A percentile compares a stretch with the other conserved stretches of the same genome.
phyloP scores from a whole-genome alignment of 2,113 vertebrate genomes.

The Rhinolophus sinicus region DNA sequence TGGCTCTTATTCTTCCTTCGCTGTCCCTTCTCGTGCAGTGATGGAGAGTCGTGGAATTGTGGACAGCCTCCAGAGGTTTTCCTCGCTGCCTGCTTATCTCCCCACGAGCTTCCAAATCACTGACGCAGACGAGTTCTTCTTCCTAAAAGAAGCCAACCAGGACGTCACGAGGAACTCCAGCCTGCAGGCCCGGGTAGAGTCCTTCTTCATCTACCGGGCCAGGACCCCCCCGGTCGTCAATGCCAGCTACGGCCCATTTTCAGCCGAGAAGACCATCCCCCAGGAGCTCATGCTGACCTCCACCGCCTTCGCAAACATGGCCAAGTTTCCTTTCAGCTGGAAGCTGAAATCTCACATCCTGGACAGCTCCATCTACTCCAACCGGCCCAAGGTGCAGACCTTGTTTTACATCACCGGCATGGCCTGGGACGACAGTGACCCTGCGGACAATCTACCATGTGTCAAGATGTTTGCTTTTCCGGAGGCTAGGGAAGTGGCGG shows the following conservation, averaged over 20 bases:
- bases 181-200: constrained; percentile 91
- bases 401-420: constrained; percentile 94
- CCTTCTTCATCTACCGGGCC: constrained; percentile 92
- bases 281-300: constrained; percentile 89
- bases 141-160: constrained; percentile 95
- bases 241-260: constrained; percentile 93
- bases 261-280: constrained; percentile 87
- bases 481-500: constrained; percentile 89
- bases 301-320: constrained; percentile 76
- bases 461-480: constrained; percentile 91
- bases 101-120: constrained; percentile 89
- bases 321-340: constrained; percentile 89
- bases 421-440: constrained; percentile 89
- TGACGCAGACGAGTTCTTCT: constrained; percentile 90
- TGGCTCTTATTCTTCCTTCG: constrained; percentile 42
- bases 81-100: constrained; percentile 92
- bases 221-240: constrained; percentile 89
- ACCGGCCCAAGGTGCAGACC: constrained; percentile 93
- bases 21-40: constrained; percentile 80
- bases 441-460: constrained; percentile 89
- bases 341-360: constrained; percentile 91
- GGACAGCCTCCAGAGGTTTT: constrained; percentile 89
- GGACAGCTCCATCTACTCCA: constrained; percentile 89
- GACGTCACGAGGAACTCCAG: constrained; percentile 95
- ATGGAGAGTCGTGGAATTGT: constrained; percentile 84